A percentile compares a stretch with the other conserved stretches of the same genome.
Evolutionary conservation across 1,140 invertebrate genomes (phyloP).

Genomic region (Dufourea novaeangliae): DNA sequence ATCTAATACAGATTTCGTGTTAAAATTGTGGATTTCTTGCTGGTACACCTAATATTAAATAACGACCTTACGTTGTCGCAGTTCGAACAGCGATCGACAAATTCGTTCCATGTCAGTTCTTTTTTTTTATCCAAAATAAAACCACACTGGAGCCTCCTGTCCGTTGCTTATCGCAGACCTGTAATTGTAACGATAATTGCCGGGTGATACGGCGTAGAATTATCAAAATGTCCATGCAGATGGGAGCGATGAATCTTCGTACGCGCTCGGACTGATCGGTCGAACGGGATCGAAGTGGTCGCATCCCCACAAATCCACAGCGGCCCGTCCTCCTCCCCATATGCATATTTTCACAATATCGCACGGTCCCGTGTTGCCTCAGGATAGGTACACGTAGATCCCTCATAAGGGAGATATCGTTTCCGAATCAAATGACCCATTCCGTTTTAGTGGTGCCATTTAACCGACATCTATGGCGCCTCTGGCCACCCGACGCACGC

Average conservation of each 20-base stretch:
- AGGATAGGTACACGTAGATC: constrained; percentile 75
- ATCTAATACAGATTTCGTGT: too few species aligned
- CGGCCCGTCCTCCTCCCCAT: constrained; percentile 62
- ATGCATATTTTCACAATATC: constrained; percentile 78
- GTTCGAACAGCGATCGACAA: neutral
- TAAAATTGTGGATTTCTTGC: too few species aligned
- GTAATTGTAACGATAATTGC: constrained; percentile 40
- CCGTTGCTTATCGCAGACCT: constrained; percentile 6
- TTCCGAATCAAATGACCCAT: constrained; percentile 81
- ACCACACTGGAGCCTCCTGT: neutral
- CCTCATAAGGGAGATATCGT: constrained; percentile 80
- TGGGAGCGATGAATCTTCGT: constrained; percentile 38
- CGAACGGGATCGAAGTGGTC: constrained; percentile 33
- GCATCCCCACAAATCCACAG: constrained; percentile 62
- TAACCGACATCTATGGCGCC: constrained; percentile 77
- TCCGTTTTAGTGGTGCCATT: constrained; percentile 79
- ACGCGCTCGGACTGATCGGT: neutral
- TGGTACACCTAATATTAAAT: too few species aligned
- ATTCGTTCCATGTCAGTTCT: neutral
- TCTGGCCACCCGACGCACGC: constrained; percentile 68
- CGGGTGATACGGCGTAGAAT: neutral
- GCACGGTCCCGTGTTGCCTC: constrained; percentile 64
- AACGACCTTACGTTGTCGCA: too few species aligned
- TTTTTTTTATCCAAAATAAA: neutral
- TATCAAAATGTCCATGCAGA: constrained; percentile 1